Evolutionary conservation across 2,113 vertebrate species (phyloP).

Genomic region (Seriola rivoliana): DNA sequence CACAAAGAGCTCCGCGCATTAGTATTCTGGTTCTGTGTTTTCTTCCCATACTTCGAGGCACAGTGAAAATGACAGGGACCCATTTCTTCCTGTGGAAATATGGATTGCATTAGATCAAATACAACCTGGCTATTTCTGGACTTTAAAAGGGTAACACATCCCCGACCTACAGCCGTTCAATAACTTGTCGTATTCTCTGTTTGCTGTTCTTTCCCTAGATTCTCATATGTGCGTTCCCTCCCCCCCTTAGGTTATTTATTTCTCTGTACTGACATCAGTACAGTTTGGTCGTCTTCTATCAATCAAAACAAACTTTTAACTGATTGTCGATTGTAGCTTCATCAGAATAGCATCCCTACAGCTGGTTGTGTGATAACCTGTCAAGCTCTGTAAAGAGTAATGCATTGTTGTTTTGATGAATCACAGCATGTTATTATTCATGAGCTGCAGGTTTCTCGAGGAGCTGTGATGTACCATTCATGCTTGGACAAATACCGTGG

Average conservation of each 20-base stretch:
- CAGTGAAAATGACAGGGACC: conserved; percentile 13
- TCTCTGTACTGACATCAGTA: background rate
- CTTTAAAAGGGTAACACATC: conserved; percentile 57
- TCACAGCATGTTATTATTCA: background rate
- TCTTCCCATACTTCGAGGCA: background rate
- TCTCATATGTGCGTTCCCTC: background rate
- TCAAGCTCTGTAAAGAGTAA: background rate
- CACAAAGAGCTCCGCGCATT: conserved; percentile 1
- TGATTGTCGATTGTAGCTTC: background rate
- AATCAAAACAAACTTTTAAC: background rate
- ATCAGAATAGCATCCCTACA: background rate
- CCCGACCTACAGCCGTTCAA: conserved; percentile 27
- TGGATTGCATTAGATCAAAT: conserved; percentile 43
- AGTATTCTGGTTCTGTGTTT: conserved; percentile 1
- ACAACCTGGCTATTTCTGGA: conserved; percentile 45
- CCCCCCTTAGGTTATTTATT: conserved; percentile 34
- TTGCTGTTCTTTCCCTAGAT: conserved; percentile 12
- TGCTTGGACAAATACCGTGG: background rate
- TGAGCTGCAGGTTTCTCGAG: background rate
- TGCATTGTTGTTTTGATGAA: background rate
- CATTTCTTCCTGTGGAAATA: conserved; percentile 38
- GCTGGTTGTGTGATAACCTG: conserved; percentile 10
- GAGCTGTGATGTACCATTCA: conserved; percentile 1
- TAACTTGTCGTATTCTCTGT: conserved; percentile 50
- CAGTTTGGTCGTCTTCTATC: background rate